Conservation (phyloP, 2,888 invertebrate genomes). For the Drosophila nr. perissopoda region DNA sequence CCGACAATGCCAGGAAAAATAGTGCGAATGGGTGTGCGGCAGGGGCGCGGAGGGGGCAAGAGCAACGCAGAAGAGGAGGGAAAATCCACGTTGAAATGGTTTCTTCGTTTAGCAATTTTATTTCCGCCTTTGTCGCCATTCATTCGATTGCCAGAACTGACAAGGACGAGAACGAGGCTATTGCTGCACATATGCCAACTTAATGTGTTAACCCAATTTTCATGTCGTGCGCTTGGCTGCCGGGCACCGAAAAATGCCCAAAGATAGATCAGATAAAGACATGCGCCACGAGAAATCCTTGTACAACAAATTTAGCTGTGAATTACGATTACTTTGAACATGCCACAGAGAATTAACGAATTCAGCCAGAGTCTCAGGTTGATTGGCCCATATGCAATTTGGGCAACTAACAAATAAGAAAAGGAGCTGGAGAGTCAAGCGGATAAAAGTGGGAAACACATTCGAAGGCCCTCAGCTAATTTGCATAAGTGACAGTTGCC, state of each 20-base stretch:
- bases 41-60: neutral
- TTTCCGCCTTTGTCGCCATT: conserved; percentile 78
- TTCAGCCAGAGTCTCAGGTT: conserved; percentile 5
- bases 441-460: conserved; percentile 17
- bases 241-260: conserved; percentile 10
- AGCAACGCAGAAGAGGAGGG: neutral
- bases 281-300: conserved; percentile 34
- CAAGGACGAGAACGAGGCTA: conserved; percentile 28
- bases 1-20: conserved; percentile 37
- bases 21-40: conserved; percentile 1
- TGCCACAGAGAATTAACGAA: conserved; percentile 43
- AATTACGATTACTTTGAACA: conserved; percentile 52
- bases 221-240: conserved; percentile 50
- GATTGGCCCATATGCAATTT: conserved; percentile 32
- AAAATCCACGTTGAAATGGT: conserved; percentile 49
- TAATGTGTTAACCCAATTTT: conserved; percentile 79
- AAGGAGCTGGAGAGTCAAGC: conserved; percentile 36
- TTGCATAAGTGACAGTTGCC: conserved; percentile 64
- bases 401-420: conserved; percentile 22
- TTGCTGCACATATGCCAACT: conserved; percentile 34
- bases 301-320: conserved; percentile 55
- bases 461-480: conserved; percentile 41
- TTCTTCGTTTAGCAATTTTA: conserved; percentile 76
- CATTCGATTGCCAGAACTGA: conserved; percentile 69
- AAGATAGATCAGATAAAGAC: conserved; percentile 47